Evolutionary conservation across 1,140 invertebrate species (phyloP), one percentile per base, ranked within the genome.

Genomic region (Eciton burchellii): DNA sequence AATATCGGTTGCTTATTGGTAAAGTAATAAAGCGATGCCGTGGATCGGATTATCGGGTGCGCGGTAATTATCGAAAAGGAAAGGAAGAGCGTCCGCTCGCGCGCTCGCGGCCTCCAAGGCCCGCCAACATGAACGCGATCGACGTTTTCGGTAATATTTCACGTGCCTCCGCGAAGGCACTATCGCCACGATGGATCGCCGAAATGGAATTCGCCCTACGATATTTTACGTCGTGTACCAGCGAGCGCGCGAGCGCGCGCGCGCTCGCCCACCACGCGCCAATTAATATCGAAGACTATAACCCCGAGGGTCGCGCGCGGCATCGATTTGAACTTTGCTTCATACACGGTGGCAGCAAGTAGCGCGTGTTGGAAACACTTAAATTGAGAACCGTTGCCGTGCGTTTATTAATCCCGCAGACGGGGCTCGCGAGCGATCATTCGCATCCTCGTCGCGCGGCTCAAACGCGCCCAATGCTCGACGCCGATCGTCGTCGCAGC

Each of bases 161-260:
- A 52, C 24, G 62, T 47, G 52, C 52, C 54, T 35, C 6, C 63
- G 52, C 76, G 65, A 71, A 35, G 76, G 63, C n/a, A n/a, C 41
- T 72, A 72, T 71, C 66, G 77, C 43, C 52, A 26, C 41, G 66
- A 81, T 73, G 57, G 56, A 72, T 72, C 77, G 68, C 43, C 79
- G 79, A 83, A 87, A 71, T 85, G 87, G 81, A 87, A 88, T 88
- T 83, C 47, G 76, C 56, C 21, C n/a, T 35, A 65, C 56, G 72
- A 72, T 72, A 72, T 77, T 77, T 66, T 66, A 77, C 73, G 73
- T 63, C 73, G 45, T n/a, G 19, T 1, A 52, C 19, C 26, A 62
- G 41, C 47, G 49, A 45, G 68, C 65, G 72, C 68, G 76, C 45
- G n/a, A n/a, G 70, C 79, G n/a, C 65, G 12, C 72, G 62, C 79